Evolutionary conservation across 2,888 invertebrate species (phyloP), one percentile per base, ranked within the genome.

Genomic region (Sialis fuliginosa): DNA sequence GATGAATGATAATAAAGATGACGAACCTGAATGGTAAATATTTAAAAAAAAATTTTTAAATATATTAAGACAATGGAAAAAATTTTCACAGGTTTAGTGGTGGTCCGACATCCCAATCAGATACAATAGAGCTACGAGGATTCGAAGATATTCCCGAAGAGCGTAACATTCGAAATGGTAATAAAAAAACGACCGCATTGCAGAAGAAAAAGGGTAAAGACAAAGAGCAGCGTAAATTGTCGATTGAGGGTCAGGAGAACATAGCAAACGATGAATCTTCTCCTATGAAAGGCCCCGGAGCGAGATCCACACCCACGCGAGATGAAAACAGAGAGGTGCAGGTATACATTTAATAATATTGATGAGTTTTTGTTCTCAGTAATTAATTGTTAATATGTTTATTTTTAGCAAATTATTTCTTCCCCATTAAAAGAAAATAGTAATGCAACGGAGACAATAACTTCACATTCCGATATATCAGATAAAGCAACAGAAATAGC

Each of bases 41-140:
- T 12, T 33, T 12, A 2, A 9, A 9, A n/a, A 2, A 44, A 8
- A 9, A 33, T 33, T 12, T 2, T 30, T 5, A 2, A n/a, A 22
- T 22, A 12, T 6, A 41, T 3, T 6, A 10, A 13, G 5, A 12
- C 6, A 12, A 4, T 9, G 9, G 9, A 5, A 6, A 22, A 9
- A n/a, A 41, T n/a, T 12, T n/a, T 41, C 6, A 2, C 55, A 69
- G 71, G 78, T 84, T 81, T 60, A 84, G 83, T 57, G 81, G 81
- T 50, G 93, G 92, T 41, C 93, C 93, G 42, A 83, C 85, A 50
- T 91, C 91, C 50, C 87, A 91, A 61, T 70, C 81, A 58, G 95
- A 95, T 57, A 90, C 88, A 35, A 95, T 95, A 56, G 95, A 95
- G 64, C 69, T 95, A 55, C 80, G 85, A 43, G 95, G 95, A 12